Percentiles rank a stretch among this genome's conserved stretches.
Evolutionary conservation across 2,888 invertebrate species (phyloP).

Genomic region (Hypsopygia costalis): DNA sequence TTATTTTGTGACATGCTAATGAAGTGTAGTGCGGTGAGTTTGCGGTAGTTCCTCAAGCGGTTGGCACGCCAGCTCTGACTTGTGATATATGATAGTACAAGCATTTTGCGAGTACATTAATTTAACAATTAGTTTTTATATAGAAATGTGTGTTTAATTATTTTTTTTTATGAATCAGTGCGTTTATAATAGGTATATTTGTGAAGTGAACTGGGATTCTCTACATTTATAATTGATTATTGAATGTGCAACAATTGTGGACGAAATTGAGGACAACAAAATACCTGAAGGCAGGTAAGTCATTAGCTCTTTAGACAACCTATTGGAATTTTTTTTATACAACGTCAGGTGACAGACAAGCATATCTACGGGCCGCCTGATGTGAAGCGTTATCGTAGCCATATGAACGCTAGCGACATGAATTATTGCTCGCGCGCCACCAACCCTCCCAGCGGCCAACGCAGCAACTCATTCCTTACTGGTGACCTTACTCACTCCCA

Average conservation of each 20-base stretch:
- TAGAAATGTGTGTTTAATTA: neutral
- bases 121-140: neutral
- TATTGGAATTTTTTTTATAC: too few relatives aligned
- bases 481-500: too few relatives aligned
- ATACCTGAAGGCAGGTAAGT: conserved; percentile 46
- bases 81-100: conserved; percentile 52
- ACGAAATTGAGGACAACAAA: conserved; percentile 51
- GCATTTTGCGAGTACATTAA: neutral
- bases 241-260: conserved; percentile 25
- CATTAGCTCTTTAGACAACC: too few relatives aligned
- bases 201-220: conserved; percentile 20
- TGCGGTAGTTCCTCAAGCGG: conserved; percentile 73
- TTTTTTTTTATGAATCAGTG: conserved; percentile 3
- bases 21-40: conserved; percentile 71
- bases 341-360: too few relatives aligned
- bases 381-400: too few relatives aligned
- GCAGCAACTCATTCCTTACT: too few relatives aligned
- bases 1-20: conserved; percentile 72
- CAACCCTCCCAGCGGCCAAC: too few relatives aligned
- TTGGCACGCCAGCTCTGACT: conserved; percentile 69
- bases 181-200: neutral
- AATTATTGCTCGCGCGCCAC: neutral
- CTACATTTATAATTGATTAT: conserved; percentile 3
- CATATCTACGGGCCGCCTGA: too few relatives aligned
- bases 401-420: too few relatives aligned